Percentiles rank a stretch among this genome's conserved stretches.
phyloP scores from a whole-genome alignment of 1,140 invertebrate genomes.

The Galendromus occidentalis region DNA sequence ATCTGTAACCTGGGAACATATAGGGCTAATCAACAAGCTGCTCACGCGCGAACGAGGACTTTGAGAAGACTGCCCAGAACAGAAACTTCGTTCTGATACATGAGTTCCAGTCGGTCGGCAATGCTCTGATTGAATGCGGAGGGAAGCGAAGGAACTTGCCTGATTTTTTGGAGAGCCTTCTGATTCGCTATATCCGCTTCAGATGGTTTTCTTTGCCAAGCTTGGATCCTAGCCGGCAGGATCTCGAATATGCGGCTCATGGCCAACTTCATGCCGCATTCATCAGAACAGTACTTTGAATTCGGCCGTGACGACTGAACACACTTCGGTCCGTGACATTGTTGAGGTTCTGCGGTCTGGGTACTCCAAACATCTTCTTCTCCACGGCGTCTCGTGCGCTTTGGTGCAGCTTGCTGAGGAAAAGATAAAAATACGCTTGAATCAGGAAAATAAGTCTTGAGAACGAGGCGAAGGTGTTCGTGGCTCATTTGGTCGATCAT shows the following conservation, averaged over 20 bases:
- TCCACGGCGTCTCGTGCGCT: constrained; percentile 13
- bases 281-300: constrained; percentile 87
- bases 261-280: constrained; percentile 77
- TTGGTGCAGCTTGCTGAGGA: no score
- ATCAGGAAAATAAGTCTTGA: no score
- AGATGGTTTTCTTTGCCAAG: constrained; percentile 75
- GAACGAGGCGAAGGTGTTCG: no score
- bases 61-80: no score
- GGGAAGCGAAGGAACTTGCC: no score
- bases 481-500: no score
- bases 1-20: neutral
- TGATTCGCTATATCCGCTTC: constrained; percentile 68
- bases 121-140: no score
- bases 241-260: constrained; percentile 44
- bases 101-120: no score
- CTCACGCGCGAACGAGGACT: no score
- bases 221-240: constrained; percentile 73
- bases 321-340: constrained; percentile 82
- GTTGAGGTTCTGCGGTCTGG: constrained; percentile 26
- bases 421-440: no score
- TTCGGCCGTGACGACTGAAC: constrained; percentile 47
- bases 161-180: constrained; percentile 55
- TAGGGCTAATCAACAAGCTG: neutral
- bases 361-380: constrained; percentile 17
- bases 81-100: no score